phyloP scores from a whole-genome alignment of 1,140 invertebrate genomes.

The Caenorhabditis tropicalis region DNA sequence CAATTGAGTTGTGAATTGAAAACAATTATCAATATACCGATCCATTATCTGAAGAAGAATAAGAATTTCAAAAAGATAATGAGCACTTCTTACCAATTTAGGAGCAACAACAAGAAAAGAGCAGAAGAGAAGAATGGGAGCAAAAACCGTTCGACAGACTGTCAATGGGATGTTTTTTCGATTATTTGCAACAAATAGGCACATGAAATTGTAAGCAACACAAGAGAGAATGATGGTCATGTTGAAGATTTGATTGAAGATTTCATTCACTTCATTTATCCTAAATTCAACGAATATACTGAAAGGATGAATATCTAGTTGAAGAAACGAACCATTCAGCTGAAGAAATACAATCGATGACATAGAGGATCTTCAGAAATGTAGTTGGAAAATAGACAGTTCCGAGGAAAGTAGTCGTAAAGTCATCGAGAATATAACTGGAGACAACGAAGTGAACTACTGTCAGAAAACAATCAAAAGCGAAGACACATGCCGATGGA shows the following conservation, averaged over 20 bases:
- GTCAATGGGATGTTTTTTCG: background rate
- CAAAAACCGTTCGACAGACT: background rate
- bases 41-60: background rate
- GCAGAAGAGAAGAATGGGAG: slow-evolving; percentile 3
- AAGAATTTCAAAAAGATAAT: background rate
- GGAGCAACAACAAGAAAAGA: slow-evolving; percentile 1
- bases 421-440: slow-evolving; percentile 12
- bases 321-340: background rate
- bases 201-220: slow-evolving; percentile 26
- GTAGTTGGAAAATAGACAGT: slow-evolving; percentile 25
- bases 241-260: slow-evolving; percentile 10
- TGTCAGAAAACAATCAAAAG: background rate
- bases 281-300: background rate
- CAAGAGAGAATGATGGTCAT: slow-evolving; percentile 2
- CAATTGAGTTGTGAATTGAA: slow-evolving; percentile 14
- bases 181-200: background rate
- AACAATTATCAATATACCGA: background rate
- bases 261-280: background rate
- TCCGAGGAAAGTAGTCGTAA: slow-evolving; percentile 7
- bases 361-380: background rate
- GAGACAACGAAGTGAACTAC: slow-evolving; percentile 15
- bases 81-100: background rate
- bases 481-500: slow-evolving; percentile 3
- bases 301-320: background rate
- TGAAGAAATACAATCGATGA: background rate